Conservation (phyloP, 2,113 vertebrate species). For the Mirounga angustirostris region DNA sequence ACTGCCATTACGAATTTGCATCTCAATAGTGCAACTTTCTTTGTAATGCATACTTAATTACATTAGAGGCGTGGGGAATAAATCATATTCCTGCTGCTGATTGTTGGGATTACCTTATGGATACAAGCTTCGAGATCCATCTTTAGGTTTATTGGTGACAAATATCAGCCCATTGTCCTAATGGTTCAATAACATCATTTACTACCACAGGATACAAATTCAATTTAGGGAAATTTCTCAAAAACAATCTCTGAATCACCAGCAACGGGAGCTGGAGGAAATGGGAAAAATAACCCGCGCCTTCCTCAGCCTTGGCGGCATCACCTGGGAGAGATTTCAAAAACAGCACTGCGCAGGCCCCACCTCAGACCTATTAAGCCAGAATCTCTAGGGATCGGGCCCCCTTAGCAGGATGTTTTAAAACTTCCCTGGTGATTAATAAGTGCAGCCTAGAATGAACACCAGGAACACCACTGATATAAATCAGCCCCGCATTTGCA, state of each 20-base stretch:
- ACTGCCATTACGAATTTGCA: conserved; percentile 33
- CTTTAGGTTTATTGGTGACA: conserved; percentile 63
- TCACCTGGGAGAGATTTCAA: background rate
- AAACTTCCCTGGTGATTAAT: conserved; percentile 26
- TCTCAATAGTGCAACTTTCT: background rate
- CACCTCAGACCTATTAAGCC: background rate
- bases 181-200: conserved; percentile 21
- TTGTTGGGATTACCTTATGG: background rate
- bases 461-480: background rate
- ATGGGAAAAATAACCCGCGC: background rate
- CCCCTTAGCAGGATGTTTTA: background rate
- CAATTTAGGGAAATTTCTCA: conserved; percentile 3
- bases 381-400: background rate
- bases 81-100: background rate
- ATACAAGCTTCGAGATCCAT: conserved; percentile 41
- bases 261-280: background rate
- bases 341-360: background rate
- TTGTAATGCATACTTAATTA: conserved; percentile 30
- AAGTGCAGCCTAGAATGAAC: background rate
- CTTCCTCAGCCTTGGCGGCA: background rate
- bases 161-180: conserved; percentile 60
- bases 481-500: background rate
- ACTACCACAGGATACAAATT: background rate
- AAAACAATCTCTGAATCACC: background rate
- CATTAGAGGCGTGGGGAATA: background rate